Evolutionary conservation across 2,888 invertebrate genomes (phyloP).

Genomic region (Aelia acuminata): DNA sequence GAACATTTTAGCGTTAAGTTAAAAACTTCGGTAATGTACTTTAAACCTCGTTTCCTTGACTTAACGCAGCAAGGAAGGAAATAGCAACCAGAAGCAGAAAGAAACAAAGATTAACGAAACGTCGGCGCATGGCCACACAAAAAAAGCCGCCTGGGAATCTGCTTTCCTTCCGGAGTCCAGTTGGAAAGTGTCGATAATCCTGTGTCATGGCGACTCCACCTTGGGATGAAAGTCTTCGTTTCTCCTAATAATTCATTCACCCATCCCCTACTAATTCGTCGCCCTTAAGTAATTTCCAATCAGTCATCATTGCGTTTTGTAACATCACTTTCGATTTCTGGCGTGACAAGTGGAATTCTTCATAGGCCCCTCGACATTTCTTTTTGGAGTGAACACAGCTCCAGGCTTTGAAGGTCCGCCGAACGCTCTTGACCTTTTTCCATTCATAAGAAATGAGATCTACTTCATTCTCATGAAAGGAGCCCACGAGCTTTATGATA

Average conservation of each 20-base stretch:
- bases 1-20: too few relatives aligned
- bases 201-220: neutral
- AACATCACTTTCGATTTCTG: slow-evolving; percentile 34
- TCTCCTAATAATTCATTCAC: slow-evolving; percentile 36
- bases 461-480: neutral
- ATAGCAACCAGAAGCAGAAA: neutral
- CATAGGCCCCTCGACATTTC: neutral
- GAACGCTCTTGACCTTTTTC: neutral
- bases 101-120: slow-evolving; percentile 1
- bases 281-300: slow-evolving; percentile 9
- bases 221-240: slow-evolving; percentile 35
- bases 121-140: neutral
- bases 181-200: slow-evolving; percentile 51
- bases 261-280: slow-evolving; percentile 38
- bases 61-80: neutral
- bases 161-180: slow-evolving; percentile 44
- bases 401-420: neutral
- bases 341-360: neutral
- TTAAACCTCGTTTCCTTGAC: neutral
- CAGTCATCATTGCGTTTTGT: slow-evolving; percentile 17
- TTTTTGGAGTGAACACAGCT: neutral
- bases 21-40: too few relatives aligned
- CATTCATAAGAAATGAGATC: neutral
- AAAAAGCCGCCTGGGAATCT: slow-evolving; percentile 34
- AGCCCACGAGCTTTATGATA: neutral